Conservation (phyloP, 1,140 invertebrate species). For the Ceratitis capitata region DNA sequence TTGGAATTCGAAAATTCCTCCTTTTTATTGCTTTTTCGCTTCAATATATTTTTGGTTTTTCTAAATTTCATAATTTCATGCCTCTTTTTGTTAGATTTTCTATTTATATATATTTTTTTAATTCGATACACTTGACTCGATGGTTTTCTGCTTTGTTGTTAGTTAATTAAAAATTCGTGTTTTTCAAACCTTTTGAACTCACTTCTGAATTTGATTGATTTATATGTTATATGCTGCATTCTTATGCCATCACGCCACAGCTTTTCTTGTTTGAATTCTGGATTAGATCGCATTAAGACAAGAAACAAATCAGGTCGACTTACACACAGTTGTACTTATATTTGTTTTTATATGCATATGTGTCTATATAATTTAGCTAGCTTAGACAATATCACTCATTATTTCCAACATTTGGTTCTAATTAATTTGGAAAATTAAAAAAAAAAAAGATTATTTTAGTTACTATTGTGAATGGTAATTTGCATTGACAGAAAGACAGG, state of each 20-base stretch:
- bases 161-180: constrained; percentile 20
- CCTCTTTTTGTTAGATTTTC: not conserved
- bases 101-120: not conserved
- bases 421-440: too few relatives aligned
- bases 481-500: not conserved
- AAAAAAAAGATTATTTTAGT: too few relatives aligned
- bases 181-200: constrained; percentile 1
- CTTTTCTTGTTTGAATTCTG: too few relatives aligned
- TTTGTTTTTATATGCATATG: too few relatives aligned
- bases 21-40: not conserved
- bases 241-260: too few relatives aligned
- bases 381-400: too few relatives aligned
- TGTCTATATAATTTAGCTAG: too few relatives aligned
- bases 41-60: not conserved
- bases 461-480: too few relatives aligned
- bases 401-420: too few relatives aligned
- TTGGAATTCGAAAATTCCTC: not conserved
- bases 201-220: not conserved
- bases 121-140: not conserved
- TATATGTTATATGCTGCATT: not conserved
- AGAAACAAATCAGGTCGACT: too few relatives aligned
- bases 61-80: not conserved
- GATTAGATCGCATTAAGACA: too few relatives aligned
- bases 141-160: not conserved
- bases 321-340: too few relatives aligned